phyloP scores from a whole-genome alignment of 2,888 invertebrate species.

The Fragum sueziense region DNA sequence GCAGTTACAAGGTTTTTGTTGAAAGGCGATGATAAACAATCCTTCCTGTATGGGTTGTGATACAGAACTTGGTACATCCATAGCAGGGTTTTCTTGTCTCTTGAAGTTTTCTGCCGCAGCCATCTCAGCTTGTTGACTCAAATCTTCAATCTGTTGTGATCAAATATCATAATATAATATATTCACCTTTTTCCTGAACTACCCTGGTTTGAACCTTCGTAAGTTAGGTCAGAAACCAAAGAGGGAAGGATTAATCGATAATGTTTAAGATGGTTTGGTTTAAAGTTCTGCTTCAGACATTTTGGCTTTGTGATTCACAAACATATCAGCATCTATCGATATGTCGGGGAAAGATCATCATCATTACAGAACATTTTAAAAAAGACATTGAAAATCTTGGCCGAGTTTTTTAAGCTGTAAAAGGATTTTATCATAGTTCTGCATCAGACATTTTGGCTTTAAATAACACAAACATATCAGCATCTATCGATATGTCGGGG shows the following conservation, averaged over 20 bases:
- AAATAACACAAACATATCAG: conserved; percentile 45
- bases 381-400: background rate
- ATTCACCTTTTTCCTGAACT: no score
- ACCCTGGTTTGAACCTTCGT: no score
- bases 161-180: no score
- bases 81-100: conserved; percentile 84
- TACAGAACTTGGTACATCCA: conserved; percentile 80
- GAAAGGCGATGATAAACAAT: no score
- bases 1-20: no score
- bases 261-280: no score
- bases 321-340: conserved; percentile 66
- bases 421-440: no score
- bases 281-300: conserved; percentile 8
- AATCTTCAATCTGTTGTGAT: conserved; percentile 94
- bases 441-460: conserved; percentile 47
- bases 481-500: conserved; percentile 69
- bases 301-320: background rate
- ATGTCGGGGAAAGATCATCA: conserved; percentile 68
- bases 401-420: background rate
- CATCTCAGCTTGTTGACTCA: conserved; percentile 98
- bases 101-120: conserved; percentile 99
- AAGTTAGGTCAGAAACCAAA: no score
- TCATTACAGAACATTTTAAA: conserved; percentile 39
- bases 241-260: no score
- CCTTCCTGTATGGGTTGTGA: conserved; percentile 86